These are phyloP conservation scores for Drosophila aldrichi DNA, from an alignment of 2,888 invertebrate genomes.

Conservation along the genomic window DNA sequence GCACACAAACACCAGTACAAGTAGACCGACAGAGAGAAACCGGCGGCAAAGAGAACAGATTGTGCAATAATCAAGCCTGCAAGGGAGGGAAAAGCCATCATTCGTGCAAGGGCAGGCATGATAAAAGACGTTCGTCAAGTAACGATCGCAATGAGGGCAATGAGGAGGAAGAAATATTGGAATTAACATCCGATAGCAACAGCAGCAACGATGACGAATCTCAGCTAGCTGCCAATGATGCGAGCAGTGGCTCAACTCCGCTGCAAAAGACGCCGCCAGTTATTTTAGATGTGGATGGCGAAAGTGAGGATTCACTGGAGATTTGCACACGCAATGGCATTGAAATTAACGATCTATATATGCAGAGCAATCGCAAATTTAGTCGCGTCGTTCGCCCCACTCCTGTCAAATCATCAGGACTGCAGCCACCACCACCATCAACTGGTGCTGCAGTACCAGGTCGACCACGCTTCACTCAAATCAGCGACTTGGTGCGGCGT, in stretches of 20 bases:
- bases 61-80: conserved; percentile 17
- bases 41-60: conserved; percentile 50
- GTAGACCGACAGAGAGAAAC: not conserved
- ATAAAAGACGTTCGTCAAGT: not conserved
- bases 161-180: conserved; percentile 19
- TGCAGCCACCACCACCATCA: not conserved
- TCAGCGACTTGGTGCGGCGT: conserved; percentile 73
- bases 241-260: not conserved
- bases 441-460: conserved; percentile 3
- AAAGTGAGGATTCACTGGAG: conserved; percentile 65
- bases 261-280: conserved; percentile 67
- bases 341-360: conserved; percentile 60
- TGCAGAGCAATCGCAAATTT: conserved; percentile 61
- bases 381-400: conserved; percentile 60
- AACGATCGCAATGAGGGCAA: conserved; percentile 4
- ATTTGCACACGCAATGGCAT: conserved; percentile 49
- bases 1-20: conserved; percentile 59
- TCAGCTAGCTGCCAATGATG: not conserved
- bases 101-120: conserved; percentile 29
- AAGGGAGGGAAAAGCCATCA: conserved; percentile 1
- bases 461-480: conserved; percentile 76
- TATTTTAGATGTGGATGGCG: conserved; percentile 71
- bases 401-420: conserved; percentile 9
- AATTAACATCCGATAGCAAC: conserved; percentile 27
- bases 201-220: conserved; percentile 11